A percentile compares a stretch with the other conserved stretches of the same genome.
These are phyloP conservation scores for Cettia cetti DNA, from an alignment of 2,113 vertebrate genomes.

Conservation along the genomic window DNA sequence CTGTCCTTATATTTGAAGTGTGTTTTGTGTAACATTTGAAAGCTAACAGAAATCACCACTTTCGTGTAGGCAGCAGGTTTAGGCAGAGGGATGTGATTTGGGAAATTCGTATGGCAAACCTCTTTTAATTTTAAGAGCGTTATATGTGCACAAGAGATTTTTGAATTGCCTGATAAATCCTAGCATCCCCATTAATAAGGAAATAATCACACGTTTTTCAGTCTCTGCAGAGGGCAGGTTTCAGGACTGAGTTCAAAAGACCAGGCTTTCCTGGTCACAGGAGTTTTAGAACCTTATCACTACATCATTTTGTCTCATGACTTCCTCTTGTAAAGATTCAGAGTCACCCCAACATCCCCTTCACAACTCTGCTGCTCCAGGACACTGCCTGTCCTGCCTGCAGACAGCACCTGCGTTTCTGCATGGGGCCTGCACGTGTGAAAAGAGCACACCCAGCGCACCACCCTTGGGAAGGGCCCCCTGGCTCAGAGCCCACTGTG, in stretches of 20 bases:
- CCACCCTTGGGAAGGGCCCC: background rate
- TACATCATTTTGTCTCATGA: background rate
- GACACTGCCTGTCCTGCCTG: background rate
- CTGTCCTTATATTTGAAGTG: background rate
- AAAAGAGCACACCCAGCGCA: background rate
- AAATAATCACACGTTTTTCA: background rate
- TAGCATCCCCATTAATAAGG: background rate
- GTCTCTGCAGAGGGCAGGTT: background rate
- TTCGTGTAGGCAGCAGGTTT: background rate
- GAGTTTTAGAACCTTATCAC: background rate
- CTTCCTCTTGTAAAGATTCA: background rate
- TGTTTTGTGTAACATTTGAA: background rate
- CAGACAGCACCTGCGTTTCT: background rate
- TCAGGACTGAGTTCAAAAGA: background rate
- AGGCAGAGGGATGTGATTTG: background rate
- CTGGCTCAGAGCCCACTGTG: background rate
- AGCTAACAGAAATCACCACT: background rate
- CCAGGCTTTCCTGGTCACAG: background rate
- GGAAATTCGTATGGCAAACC: background rate
- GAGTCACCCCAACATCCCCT: accelerated
- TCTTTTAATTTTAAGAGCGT: no score
- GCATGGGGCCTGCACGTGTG: background rate
- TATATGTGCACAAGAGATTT: background rate
- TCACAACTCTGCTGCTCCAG: background rate
- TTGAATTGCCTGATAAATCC: background rate